Base-by-base conservation (phyloP, 2,888 invertebrate genomes). In the Phyllotreta striolata region DNA sequence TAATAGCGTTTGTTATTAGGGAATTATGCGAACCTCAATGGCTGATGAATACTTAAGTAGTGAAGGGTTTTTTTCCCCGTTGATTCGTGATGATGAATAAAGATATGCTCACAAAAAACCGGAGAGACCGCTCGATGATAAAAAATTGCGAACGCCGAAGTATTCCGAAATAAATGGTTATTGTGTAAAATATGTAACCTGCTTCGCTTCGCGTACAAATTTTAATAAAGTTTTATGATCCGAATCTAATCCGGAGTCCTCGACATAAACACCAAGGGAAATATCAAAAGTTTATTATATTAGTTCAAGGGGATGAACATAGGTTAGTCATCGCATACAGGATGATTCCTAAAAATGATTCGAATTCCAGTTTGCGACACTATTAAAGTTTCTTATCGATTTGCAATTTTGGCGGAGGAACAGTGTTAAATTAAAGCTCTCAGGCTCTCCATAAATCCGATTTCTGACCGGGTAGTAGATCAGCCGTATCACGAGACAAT, bases 161-260 rank as follows among this genome's bases (percentile, higher is more conserved):
- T 35, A 35, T 49, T 6, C 37, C 12, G 35, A 49, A 49, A 49
- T 49, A 49, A 49, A 49, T 35, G 49, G 49, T 35, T 49, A 49
- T 49, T 47, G 34, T 44, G 10, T 10, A 24, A 24, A 13, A 49
- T 49, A 35, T 10, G 35, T 12, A 49, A 49, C 49, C 49, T 49
- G 49, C 5, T 35, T 34, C 35, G 9, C 9, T 8, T 10, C 34
- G 6, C 34, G 37, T 49, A 49, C 49, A 49, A 49, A 49, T 49
- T 49, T 49, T 49, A 49, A 49, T 49, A 49, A 49, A 49, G 49
- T 49, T 49, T 49, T 49, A 49, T 49, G 35, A 35, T 3, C 49
- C 49, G 35, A 49, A 49, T 49, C 49, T 49, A 49, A 49, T 49
- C 49, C 37, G n/a, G 14, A 49, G 37, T n/a, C 35, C 34, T 49